Percentiles rank a stretch among this genome's conserved stretches.
These are phyloP conservation scores for Ictalurus furcatus DNA, from an alignment of 2,113 vertebrate genomes.

Conservation along the genomic window DNA sequence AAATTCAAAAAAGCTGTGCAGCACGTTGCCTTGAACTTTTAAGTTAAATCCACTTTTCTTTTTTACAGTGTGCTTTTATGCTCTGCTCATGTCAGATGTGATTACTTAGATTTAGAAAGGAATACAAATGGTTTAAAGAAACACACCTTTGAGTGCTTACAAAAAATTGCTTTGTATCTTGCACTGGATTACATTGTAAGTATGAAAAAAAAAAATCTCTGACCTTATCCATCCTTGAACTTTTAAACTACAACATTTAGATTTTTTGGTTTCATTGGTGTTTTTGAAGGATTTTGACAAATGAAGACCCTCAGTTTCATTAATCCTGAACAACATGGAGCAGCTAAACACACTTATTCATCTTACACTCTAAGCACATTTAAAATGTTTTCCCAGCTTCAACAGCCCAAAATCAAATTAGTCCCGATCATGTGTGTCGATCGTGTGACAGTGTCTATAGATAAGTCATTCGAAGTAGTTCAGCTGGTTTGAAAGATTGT, in stretches of 20 bases:
- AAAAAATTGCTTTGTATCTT: background rate
- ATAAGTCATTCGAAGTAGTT: constrained; percentile 31
- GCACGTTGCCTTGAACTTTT: no score
- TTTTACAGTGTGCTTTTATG: background rate
- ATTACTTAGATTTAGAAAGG: background rate
- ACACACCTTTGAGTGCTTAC: background rate
- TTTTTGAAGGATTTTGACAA: background rate
- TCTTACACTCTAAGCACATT: background rate
- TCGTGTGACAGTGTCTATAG: constrained; percentile 49
- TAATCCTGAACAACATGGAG: background rate
- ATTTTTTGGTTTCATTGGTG: background rate
- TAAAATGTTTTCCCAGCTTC: background rate
- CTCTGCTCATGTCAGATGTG: background rate
- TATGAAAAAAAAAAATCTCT: background rate
- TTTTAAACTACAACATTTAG: background rate
- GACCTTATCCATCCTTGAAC: background rate
- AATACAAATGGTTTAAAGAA: background rate
- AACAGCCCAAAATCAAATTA: background rate
- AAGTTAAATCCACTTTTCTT: no score
- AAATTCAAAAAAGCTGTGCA: no score
- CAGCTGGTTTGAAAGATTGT: constrained; percentile 60
- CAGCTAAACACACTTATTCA: background rate
- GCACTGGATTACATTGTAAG: background rate
- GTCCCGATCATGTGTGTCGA: constrained; percentile 9
- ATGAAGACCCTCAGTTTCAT: background rate